phyloP scores from a whole-genome alignment of 92 coral and sea anemone species.

The Montipora capitata region DNA sequence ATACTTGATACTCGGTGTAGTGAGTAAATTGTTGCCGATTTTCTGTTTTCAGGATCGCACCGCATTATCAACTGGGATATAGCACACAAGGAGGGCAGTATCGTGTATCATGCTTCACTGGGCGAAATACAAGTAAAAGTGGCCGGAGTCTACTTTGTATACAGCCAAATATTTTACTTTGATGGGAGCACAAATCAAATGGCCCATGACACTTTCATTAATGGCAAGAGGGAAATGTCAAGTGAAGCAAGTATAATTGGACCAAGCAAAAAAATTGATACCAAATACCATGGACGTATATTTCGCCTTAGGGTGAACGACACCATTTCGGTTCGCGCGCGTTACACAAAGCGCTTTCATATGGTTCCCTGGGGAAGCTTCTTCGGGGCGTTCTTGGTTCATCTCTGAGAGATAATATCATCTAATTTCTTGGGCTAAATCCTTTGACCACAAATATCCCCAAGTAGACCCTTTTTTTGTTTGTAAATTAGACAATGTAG shows the following conservation, averaged over 20 bases:
- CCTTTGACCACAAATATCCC: background rate
- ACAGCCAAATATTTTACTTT: slow-evolving; percentile 84
- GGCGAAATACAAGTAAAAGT: slow-evolving; percentile 64
- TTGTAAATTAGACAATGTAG: no score
- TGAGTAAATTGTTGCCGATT: no score
- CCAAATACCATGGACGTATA: slow-evolving; percentile 83
- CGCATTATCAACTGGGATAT: slow-evolving; percentile 35
- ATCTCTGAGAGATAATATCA: slow-evolving; percentile 10
- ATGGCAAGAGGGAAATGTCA: slow-evolving; percentile 55
- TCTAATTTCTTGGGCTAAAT: background rate
- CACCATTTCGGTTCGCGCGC: slow-evolving; percentile 73
- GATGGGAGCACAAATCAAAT: slow-evolving; percentile 58
- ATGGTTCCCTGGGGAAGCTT: slow-evolving; percentile 71
- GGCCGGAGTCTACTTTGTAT: slow-evolving; percentile 80
- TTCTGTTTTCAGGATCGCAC: background rate
- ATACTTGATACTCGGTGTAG: no score
- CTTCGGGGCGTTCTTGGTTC: slow-evolving; percentile 86
- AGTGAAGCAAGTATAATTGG: slow-evolving; percentile 67
- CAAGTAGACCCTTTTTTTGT: background rate
- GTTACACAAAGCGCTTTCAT: slow-evolving; percentile 44
- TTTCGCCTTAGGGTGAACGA: slow-evolving; percentile 71
- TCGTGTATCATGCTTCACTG: slow-evolving; percentile 56
- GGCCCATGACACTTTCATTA: slow-evolving; percentile 71
- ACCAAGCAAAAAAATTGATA: slow-evolving; percentile 57
- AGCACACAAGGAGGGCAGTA: slow-evolving; percentile 75